Base-by-base conservation (phyloP, 1,140 invertebrate genomes). In the Cryptotermes secundus region DNA sequence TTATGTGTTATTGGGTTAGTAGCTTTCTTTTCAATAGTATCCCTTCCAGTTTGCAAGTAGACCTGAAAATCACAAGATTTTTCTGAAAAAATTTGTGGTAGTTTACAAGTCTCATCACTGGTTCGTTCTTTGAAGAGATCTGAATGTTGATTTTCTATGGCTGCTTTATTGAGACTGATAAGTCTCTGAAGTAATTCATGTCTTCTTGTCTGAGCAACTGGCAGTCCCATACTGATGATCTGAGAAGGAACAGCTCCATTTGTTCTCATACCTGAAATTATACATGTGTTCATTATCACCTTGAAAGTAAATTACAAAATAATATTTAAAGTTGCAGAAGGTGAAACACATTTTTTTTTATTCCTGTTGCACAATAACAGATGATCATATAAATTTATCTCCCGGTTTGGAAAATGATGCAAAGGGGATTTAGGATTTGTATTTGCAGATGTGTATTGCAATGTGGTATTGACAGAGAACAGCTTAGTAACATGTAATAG, bases 221-320 rank as follows among this genome's bases (percentile, higher is more conserved):
- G 45, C 24, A n/a, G 59, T 3, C 59, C 59, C 6, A n/a, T 26
- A 12, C 2, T 65, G 59, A 65, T 65, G 24, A 3, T 4, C 19
- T 26, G 26, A 9, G 59, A 14, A 3, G 59, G 59, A 14, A 65
- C 24, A 26, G n/a, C 22, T 31, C 59, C 59, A 31, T 6, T n/a
- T 65, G 59, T 65, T 31, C 59, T 26, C 59, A 81, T 35, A 26
- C 38, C 80, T 81, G 80, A 81, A 81, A 81, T 3, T 34, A 42
- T 49, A 2, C 9, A 49, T 19, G 16, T 19, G 16, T 19, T 14
- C 45, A 49, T 49, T 19, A 19, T 19, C 45, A 49, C 45, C 16
- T 49, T 14, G 16, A 2, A 49, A 49, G 9, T 19, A 49, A 49
- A 49, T 49, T 49, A 19, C 45, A 42, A 12, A 12, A 4, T 42